Evolutionary conservation across 2,888 invertebrate genomes (phyloP).

Genomic region (Sclerodermus sp.): DNA sequence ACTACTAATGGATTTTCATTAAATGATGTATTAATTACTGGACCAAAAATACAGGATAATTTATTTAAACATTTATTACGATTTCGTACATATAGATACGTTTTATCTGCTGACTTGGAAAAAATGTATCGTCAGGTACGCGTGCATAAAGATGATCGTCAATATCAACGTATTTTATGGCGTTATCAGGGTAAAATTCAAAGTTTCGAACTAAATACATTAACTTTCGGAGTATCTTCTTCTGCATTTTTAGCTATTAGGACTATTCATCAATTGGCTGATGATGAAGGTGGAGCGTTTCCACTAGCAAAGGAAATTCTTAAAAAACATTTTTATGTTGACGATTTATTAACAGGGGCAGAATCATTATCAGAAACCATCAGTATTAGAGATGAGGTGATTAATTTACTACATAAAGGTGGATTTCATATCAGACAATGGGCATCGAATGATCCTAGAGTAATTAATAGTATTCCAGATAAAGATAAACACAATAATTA

Average conservation of each 20-base stretch:
- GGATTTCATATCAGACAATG: constrained; percentile 10
- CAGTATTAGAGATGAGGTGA: constrained; percentile 4
- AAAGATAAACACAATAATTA: neutral
- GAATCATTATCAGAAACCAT: neutral
- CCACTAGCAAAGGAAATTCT: neutral
- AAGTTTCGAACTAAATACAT: constrained; percentile 8
- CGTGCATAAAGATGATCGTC: neutral
- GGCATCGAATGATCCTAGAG: neutral
- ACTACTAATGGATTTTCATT: neutral
- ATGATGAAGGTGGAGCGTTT: neutral
- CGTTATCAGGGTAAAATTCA: neutral
- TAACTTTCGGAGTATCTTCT: constrained; percentile 6
- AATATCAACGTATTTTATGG: constrained; percentile 8
- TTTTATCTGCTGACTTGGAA: neutral
- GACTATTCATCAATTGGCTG: neutral
- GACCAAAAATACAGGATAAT: constrained; percentile 5
- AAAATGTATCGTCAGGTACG: constrained; percentile 1
- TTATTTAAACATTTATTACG: constrained; percentile 7
- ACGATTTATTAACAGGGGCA: neutral
- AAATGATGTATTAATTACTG: too few relatives aligned
- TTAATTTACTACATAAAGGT: neutral
- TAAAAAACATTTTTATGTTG: neutral
- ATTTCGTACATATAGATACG: neutral
- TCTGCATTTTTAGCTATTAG: neutral
- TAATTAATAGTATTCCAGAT: neutral